phyloP scores from a whole-genome alignment of 1,140 invertebrate genomes.

The Rhyzopertha dominica region DNA sequence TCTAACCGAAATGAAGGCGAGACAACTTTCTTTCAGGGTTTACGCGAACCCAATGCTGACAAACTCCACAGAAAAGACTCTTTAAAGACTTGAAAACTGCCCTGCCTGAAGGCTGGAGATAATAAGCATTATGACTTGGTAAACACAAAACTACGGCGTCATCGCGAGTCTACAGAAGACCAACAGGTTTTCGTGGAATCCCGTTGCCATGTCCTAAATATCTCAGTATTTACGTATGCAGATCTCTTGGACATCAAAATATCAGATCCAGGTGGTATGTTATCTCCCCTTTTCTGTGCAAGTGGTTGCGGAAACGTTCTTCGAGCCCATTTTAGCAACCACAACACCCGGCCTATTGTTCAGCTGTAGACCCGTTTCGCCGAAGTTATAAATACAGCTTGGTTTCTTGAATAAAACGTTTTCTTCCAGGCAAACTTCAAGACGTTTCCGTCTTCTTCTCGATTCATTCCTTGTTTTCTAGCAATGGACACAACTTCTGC shows the following conservation, averaged over 20 bases:
- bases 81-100: conserved; percentile 33
- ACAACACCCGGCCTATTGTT: conserved; percentile 3
- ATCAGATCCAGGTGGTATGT: conserved; percentile 30
- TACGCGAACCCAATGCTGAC: conserved; percentile 2
- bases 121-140: conserved; percentile 33
- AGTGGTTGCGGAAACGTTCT: conserved; percentile 3
- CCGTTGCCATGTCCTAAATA: conserved; percentile 22
- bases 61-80: conserved; percentile 11
- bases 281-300: conserved; percentile 26
- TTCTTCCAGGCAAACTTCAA: conserved; percentile 24
- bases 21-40: conserved; percentile 3
- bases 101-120: conserved; percentile 31
- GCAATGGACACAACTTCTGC: conserved; percentile 25
- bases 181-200: neutral
- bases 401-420: conserved; percentile 23
- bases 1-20: neutral
- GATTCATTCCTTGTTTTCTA: conserved; percentile 23
- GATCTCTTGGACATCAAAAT: conserved; percentile 37
- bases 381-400: conserved; percentile 21
- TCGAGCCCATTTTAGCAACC: conserved; percentile 6
- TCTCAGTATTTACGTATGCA: conserved; percentile 33
- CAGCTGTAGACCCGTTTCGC: conserved; percentile 24
- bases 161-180: conserved; percentile 16
- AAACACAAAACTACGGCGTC: conserved; percentile 24
- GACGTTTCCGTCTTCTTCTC: conserved; percentile 13